Base-by-base conservation (phyloP, 2,797 vertebrate genomes). In the Brotogeris chrysoptera region DNA sequence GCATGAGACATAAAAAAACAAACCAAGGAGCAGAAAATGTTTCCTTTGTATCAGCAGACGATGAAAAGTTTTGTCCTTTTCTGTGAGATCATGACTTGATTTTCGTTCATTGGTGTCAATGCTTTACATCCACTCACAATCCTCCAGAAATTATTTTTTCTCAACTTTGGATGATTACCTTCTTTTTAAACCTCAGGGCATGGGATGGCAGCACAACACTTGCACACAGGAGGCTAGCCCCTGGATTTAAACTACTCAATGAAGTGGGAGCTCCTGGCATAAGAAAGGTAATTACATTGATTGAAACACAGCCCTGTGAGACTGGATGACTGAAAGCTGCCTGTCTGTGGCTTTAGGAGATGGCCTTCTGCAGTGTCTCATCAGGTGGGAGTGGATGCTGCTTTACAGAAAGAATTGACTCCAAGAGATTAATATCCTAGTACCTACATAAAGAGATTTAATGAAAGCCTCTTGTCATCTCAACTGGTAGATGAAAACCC, bases 11-110 rank as follows among this genome's bases (percentile, higher is more conserved):
- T 60, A 66, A 86, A 63, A 52, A 72, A 50, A 46, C 43, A 77
- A 38, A 36, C 4, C 8, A 30, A 15, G 34, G 34, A 79, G 65
- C 46, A 88, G 39, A 55, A 92, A 88, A 71, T 65, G 4, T 90
- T 95, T 94, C 41, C 63, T 90, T 82, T 91, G 19, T n/a, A 81
- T 50, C 65, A 87, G 34, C 19, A 90, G 83, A 85, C 66, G 79
- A 93, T 72, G 43, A 64, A 74, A 95, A 78, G 43, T 70, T 34
- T 59, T 68, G 28, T 73, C 71, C 20, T 84, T 18, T 87, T 77
- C 57, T 70, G 10, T 77, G 34, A 85, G 47, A 80, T 86, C 8
- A 13, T 23, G 38, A 69, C 70, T 94, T 46, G 15, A 39, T 77
- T 94, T 91, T 82, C 1, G 2, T 83, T 94, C 47, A 32, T 82